Evolutionary conservation across 2,888 invertebrate species (phyloP).

Genomic region (Tricholauxania praeusta): DNA sequence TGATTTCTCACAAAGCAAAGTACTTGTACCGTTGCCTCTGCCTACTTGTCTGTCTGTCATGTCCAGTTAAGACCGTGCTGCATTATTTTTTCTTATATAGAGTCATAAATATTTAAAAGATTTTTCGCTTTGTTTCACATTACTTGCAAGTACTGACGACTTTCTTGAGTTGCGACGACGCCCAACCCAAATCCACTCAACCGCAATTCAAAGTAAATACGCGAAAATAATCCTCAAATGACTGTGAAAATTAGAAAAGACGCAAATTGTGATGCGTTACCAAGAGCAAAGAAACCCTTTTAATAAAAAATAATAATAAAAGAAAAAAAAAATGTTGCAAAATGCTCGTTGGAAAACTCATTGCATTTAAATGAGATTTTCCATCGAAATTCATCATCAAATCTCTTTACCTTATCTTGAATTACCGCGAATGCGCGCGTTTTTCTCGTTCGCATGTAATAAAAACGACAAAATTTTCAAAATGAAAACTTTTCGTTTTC

Average conservation of each 20-base stretch:
- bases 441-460: slow-evolving; percentile 27
- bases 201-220: background rate
- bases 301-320: too few species aligned
- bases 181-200: background rate
- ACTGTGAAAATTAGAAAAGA: slow-evolving; percentile 8
- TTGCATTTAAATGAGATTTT: slow-evolving; percentile 58
- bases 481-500: slow-evolving; percentile 36
- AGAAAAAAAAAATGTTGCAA: too few species aligned
- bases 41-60: slow-evolving; percentile 14
- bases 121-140: slow-evolving; percentile 37
- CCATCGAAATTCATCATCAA: slow-evolving; percentile 42
- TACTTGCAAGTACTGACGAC: too few species aligned
- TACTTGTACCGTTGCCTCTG: background rate
- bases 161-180: too few species aligned
- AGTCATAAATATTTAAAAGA: slow-evolving; percentile 62
- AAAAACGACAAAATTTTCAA: slow-evolving; percentile 23
- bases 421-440: slow-evolving; percentile 14
- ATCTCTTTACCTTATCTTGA: slow-evolving; percentile 29
- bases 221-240: slow-evolving; percentile 5
- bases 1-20: background rate
- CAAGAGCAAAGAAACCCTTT: background rate
- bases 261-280: slow-evolving; percentile 6
- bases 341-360: slow-evolving; percentile 48
- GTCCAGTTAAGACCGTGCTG: slow-evolving; percentile 42
- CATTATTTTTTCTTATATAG: slow-evolving; percentile 41